Conservation (phyloP, 2,888 invertebrate species). For the Malthinus seriepunctatus region DNA sequence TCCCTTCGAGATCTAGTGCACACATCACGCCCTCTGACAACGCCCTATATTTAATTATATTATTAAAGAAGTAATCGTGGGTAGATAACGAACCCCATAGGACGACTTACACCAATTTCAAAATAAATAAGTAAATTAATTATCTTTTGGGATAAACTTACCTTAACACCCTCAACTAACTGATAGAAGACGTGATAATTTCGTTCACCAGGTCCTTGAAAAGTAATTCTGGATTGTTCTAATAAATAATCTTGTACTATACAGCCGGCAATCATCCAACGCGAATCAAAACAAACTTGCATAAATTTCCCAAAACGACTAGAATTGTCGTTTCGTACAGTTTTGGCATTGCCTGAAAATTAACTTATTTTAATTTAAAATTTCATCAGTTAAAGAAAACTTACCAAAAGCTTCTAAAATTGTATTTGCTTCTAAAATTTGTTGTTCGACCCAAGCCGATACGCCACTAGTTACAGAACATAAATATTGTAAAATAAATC, state of each 20-base stretch:
- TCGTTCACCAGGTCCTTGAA: constrained; percentile 83
- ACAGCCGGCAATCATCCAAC: constrained; percentile 89
- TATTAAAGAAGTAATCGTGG: too few relatives aligned
- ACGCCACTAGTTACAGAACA: constrained; percentile 82
- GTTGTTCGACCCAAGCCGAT: constrained; percentile 93
- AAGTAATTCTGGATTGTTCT: constrained; percentile 88
- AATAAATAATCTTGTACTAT: constrained; percentile 89
- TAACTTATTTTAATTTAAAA: not conserved
- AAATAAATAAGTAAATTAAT: not conserved
- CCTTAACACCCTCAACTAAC: constrained; percentile 83
- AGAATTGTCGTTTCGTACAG: constrained; percentile 90
- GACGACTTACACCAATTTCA: not conserved
- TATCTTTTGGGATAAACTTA: not conserved
- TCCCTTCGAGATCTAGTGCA: too few relatives aligned
- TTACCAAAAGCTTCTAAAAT: constrained; percentile 91
- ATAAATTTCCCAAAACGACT: constrained; percentile 95
- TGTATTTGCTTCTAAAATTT: constrained; percentile 91
- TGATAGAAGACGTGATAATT: constrained; percentile 94
- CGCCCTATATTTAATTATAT: too few relatives aligned
- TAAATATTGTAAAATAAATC: constrained; percentile 87
- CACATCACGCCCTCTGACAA: too few relatives aligned
- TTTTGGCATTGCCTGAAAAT: constrained; percentile 84
- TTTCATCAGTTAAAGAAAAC: constrained; percentile 32
- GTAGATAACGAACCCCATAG: too few relatives aligned
- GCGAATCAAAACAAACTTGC: constrained; percentile 88